A percentile compares a stretch with the other conserved stretches of the same genome.
Conservation (phyloP, 1,140 invertebrate genomes). For the Rhopalosiphum maidis region DNA sequence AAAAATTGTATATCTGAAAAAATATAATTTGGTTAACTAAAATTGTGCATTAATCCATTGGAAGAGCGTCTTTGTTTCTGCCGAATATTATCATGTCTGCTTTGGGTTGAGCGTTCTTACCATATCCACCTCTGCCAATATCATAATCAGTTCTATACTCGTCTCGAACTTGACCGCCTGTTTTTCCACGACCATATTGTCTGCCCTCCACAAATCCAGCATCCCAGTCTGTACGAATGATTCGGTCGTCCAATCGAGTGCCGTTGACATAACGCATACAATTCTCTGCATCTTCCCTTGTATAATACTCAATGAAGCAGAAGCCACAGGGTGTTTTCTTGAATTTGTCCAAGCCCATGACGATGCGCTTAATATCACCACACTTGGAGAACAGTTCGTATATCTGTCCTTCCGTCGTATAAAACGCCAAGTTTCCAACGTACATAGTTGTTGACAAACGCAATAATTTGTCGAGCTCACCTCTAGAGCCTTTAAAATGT, state of each 20-base stretch:
- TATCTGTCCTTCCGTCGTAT: constrained; percentile 98
- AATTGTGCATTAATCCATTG: constrained; percentile 43
- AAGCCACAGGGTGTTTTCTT: constrained; percentile 99
- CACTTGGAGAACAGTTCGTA: constrained; percentile 96
- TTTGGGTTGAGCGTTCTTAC: constrained; percentile 90
- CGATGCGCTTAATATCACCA: constrained; percentile 93
- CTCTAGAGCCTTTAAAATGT: constrained; percentile 92
- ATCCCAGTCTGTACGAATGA: constrained; percentile 98
- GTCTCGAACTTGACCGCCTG: constrained; percentile 97
- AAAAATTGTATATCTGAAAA: constrained; percentile 4
- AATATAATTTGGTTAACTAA: background rate
- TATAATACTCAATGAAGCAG: constrained; percentile 98
- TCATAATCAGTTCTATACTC: constrained; percentile 98
- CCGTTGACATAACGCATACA: constrained; percentile 97
- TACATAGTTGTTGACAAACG: constrained; percentile 85
- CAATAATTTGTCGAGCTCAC: constrained; percentile 88
- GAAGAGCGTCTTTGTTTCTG: constrained; percentile 46
- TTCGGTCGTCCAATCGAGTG: constrained; percentile 94
- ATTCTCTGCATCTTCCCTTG: constrained; percentile 85
- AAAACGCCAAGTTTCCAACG: constrained; percentile 98
- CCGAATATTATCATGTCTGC: constrained; percentile 63
- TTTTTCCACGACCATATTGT: constrained; percentile 97
- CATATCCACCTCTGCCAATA: constrained; percentile 94
- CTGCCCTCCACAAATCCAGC: constrained; percentile 98
- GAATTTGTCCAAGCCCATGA: constrained; percentile 98